Conservation (phyloP, 2,888 invertebrate species). For the Sesia bembeciformis region DNA sequence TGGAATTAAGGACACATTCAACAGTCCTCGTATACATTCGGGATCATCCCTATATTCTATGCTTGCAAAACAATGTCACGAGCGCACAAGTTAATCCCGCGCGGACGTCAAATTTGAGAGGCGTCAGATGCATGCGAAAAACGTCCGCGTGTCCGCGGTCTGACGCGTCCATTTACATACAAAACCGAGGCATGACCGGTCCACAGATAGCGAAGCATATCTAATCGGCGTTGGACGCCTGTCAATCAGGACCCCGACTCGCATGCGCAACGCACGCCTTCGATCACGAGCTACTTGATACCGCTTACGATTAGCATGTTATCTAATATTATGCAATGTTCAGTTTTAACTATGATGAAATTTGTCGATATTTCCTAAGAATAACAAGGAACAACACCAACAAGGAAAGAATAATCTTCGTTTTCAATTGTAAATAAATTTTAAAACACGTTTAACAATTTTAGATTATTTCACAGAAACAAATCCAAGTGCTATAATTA, state of each 20-base stretch:
- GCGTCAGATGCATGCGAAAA: slow-evolving; percentile 37
- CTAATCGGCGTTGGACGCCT: slow-evolving; percentile 46
- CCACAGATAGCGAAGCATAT: slow-evolving; percentile 56
- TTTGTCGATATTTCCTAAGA: no score
- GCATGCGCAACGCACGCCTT: slow-evolving; percentile 37
- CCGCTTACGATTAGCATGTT: slow-evolving; percentile 22
- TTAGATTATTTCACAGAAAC: no score
- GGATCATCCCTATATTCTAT: slow-evolving; percentile 1
- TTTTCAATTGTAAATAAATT: no score
- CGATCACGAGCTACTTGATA: slow-evolving; percentile 37
- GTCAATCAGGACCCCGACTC: slow-evolving; percentile 49
- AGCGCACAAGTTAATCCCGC: not conserved
- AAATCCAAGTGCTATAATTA: no score
- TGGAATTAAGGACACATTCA: no score
- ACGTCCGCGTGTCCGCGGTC: slow-evolving; percentile 26
- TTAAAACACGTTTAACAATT: no score
- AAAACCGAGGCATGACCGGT: slow-evolving; percentile 53
- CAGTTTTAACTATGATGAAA: no score
- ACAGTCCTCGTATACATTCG: not conserved
- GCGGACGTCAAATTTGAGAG: slow-evolving; percentile 13
- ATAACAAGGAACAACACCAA: no score
- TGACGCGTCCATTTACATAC: slow-evolving; percentile 62
- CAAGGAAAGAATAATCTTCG: no score
- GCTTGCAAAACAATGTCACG: slow-evolving; percentile 26
- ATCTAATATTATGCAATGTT: slow-evolving; percentile 1